Conservation (phyloP, 2,888 invertebrate species). For the Xestia sexstrigata region DNA sequence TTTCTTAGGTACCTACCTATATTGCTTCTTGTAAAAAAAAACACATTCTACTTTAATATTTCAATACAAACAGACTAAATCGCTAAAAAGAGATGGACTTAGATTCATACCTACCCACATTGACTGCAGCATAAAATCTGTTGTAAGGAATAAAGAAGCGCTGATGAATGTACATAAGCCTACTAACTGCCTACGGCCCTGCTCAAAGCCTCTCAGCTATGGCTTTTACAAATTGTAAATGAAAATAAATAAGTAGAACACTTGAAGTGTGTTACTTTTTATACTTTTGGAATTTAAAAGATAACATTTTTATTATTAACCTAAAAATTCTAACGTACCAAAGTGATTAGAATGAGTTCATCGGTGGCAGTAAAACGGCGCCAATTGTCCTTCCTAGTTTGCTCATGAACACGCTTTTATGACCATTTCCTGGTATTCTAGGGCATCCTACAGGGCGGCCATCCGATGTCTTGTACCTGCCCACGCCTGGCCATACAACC, state of each 20-base stretch:
- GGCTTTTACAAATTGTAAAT: background rate
- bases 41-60: too few species aligned
- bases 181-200: too few species aligned
- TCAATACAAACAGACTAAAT: too few species aligned
- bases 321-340: constrained; percentile 28
- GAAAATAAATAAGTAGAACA: constrained; percentile 2
- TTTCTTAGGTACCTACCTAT: too few species aligned
- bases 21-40: too few species aligned
- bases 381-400: constrained; percentile 82
- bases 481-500: constrained; percentile 85
- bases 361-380: constrained; percentile 75
- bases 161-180: too few species aligned
- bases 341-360: constrained; percentile 81
- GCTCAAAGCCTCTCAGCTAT: too few species aligned
- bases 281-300: constrained; percentile 3
- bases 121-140: too few species aligned
- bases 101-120: too few species aligned
- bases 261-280: background rate
- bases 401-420: constrained; percentile 82
- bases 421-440: constrained; percentile 78
- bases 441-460: constrained; percentile 61
- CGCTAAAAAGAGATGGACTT: too few species aligned
- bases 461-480: constrained; percentile 76
- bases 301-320: background rate
- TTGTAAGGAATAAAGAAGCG: too few species aligned